Evolutionary conservation across 2,113 vertebrate species (phyloP).

Genomic region (Myxocyprinus asiaticus): DNA sequence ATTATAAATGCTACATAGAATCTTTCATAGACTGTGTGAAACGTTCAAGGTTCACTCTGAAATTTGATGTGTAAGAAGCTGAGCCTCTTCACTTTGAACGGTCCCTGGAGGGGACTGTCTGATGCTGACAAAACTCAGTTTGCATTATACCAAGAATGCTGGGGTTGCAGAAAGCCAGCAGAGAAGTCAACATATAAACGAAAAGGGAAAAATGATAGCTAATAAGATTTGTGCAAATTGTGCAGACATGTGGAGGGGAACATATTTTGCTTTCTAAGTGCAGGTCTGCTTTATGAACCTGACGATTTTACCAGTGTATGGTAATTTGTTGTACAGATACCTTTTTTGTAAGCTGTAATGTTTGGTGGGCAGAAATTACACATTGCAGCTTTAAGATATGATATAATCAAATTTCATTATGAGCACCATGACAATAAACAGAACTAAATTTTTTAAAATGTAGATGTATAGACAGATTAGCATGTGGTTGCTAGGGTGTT

Average conservation of each 20-base stretch:
- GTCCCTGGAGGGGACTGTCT: conserved; percentile 55
- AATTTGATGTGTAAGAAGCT: conserved; percentile 46
- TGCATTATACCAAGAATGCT: conserved; percentile 52
- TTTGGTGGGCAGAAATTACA: no score
- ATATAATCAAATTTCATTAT: no score
- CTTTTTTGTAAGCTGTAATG: no score
- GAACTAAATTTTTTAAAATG: no score
- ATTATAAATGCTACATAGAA: conserved; percentile 29
- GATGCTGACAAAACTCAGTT: conserved; percentile 55
- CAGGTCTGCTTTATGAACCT: not conserved
- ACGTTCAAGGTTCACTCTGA: conserved; percentile 36
- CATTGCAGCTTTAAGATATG: no score
- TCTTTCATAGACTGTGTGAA: conserved; percentile 21
- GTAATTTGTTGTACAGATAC: no score
- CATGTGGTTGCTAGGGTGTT: no score
- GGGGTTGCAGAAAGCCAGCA: conserved; percentile 63
- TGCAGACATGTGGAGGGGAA: not conserved
- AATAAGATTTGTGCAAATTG: conserved; percentile 48
- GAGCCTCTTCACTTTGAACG: conserved; percentile 52
- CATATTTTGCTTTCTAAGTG: conserved; percentile 4
- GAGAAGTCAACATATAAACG: conserved; percentile 64
- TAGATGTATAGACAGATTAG: no score
- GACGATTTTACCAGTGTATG: not conserved
- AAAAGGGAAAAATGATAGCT: conserved; percentile 49
- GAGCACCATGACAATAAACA: no score